Evolutionary conservation across 2,888 invertebrate genomes (phyloP), one percentile per base, ranked within the genome.

Genomic region (Ischnura elegans): DNA sequence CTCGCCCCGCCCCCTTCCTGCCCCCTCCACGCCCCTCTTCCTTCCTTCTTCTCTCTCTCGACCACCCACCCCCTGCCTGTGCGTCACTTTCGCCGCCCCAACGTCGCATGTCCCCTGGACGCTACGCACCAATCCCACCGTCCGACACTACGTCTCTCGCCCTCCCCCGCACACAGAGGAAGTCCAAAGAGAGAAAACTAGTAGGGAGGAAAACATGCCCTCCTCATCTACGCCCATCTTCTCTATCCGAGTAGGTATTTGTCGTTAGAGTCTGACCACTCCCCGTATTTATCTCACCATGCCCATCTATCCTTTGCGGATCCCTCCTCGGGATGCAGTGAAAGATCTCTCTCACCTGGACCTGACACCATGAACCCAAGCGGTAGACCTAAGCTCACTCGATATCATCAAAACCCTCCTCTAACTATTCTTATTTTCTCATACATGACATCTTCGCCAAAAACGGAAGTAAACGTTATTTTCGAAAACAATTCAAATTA

Each of bases 1-100:
- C 90, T 61, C 90, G 90, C 55, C 55, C 61, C 55, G 55, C 51
- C 90, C 43, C 90, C 90, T 66, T 90, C 90, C 90, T 55, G 90
- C 90, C 61, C 87, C 76, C 13, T 29, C 61, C 21, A 16, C 90
- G 61, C 43, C 42, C 51, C 55, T 87, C 45, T 66, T 43, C 43
- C 43, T n/a, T 55, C 51, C 55, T 87, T 66, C 90, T 43, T 61
- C 43, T n/a, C n/a, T n/a, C n/a, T n/a, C n/a, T n/a, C 90, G 43
- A 90, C 90, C 61, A 66, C 90, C 66, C 90, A 43, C 43, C 90
- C 90, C 46, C 21, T n/a, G n/a, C n/a, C n/a, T n/a, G 51, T 19
- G 51, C 43, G 46, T 19, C 76, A 76, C 76, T 76, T 36, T 36
- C 45, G 86, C 86, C 46, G 86, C 86, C 46, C 85, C 61, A 36